Percentiles rank a stretch among this genome's conserved stretches.
Conservation (phyloP, 2,888 invertebrate species). For the Drosophila atripex region DNA sequence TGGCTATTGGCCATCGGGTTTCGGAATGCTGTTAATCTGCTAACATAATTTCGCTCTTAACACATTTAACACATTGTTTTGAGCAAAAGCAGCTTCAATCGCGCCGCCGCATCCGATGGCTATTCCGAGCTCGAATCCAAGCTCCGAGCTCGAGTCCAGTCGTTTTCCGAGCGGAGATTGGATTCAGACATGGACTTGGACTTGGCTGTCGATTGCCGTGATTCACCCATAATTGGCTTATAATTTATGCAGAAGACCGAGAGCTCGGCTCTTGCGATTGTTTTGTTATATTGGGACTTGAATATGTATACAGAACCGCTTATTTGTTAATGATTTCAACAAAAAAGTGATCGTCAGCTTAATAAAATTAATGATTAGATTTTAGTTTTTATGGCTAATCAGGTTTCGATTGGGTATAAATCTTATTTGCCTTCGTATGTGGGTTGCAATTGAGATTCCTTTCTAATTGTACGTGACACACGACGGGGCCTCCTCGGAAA, state of each 20-base stretch:
- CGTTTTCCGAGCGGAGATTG: slow-evolving; percentile 59
- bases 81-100: slow-evolving; percentile 64
- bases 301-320: slow-evolving; percentile 63
- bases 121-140: slow-evolving; percentile 1
- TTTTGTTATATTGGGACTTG: slow-evolving; percentile 58
- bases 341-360: slow-evolving; percentile 75
- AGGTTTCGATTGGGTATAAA: slow-evolving; percentile 63
- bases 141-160: slow-evolving; percentile 27
- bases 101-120: slow-evolving; percentile 54
- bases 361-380: slow-evolving; percentile 73
- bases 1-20: slow-evolving; percentile 51
- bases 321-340: slow-evolving; percentile 76
- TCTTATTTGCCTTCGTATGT: slow-evolving; percentile 47
- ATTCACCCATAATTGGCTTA: slow-evolving; percentile 77
- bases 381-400: slow-evolving; percentile 63
- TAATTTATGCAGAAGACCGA: slow-evolving; percentile 70
- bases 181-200: slow-evolving; percentile 5
- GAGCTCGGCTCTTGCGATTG: slow-evolving; percentile 45
- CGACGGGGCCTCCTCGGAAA: slow-evolving; percentile 46
- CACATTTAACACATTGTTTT: slow-evolving; percentile 77
- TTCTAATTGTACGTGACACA: slow-evolving; percentile 69
- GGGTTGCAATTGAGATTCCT: slow-evolving; percentile 69
- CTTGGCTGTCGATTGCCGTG: slow-evolving; percentile 44
- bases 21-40: slow-evolving; percentile 75
- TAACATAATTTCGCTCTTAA: slow-evolving; percentile 79